Conservation (phyloP, 2,113 vertebrate species). For the Festucalex cinctus region DNA sequence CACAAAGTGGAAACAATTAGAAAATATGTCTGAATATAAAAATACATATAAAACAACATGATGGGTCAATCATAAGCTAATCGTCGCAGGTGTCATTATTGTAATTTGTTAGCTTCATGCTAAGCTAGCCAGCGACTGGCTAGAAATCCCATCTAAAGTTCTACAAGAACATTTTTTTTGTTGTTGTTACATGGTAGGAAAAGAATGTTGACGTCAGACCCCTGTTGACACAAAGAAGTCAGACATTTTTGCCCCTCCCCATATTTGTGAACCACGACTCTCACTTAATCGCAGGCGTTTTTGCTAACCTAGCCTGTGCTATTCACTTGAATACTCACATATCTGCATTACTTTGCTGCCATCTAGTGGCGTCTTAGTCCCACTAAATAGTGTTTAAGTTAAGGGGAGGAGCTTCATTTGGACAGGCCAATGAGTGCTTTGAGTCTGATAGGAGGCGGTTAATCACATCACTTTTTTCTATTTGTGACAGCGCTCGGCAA, state of each 20-base stretch:
- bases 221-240: background rate
- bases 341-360: no score
- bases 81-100: background rate
- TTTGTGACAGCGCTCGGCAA: no score
- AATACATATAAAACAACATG: background rate
- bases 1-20: background rate
- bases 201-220: no score
- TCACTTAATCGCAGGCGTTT: no score
- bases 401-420: background rate
- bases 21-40: background rate
- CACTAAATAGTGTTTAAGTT: background rate
- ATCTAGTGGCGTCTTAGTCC: background rate
- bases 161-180: background rate
- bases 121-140: background rate
- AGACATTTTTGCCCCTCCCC: background rate
- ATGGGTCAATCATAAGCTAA: background rate
- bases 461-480: no score
- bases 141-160: background rate
- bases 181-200: background rate
- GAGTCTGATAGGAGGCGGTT: no score
- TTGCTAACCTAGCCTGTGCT: no score
- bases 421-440: background rate
- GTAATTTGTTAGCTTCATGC: background rate
- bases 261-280: no score
- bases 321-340: no score